These are phyloP conservation scores for Channa maculata DNA, from an alignment of 2,113 vertebrate species.

Conservation along the genomic window DNA sequence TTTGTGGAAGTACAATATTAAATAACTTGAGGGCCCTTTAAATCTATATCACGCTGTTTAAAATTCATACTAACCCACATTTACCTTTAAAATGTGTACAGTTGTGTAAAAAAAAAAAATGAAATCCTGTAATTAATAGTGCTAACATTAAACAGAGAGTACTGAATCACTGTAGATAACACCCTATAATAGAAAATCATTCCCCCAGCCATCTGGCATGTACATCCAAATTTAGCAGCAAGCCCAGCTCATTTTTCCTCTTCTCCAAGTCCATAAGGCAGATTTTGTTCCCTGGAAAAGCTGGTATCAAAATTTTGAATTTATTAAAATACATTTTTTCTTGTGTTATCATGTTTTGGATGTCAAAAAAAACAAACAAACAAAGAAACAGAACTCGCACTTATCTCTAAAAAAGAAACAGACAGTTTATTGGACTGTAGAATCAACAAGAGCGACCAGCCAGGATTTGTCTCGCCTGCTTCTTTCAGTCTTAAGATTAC, in stretches of 20 bases:
- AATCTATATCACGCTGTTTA: background rate
- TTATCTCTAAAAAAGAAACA: slow-evolving; percentile 37
- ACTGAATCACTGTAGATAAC: slow-evolving; percentile 22
- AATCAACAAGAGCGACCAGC: slow-evolving; percentile 27
- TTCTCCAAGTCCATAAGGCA: slow-evolving; percentile 58
- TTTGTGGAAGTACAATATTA: no score
- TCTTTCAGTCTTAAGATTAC: slow-evolving; percentile 35
- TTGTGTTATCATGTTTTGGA: slow-evolving; percentile 44
- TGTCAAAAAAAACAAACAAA: slow-evolving; percentile 3
- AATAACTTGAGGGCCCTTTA: background rate
- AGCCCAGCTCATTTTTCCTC: slow-evolving; percentile 57
- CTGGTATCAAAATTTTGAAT: slow-evolving; percentile 50
- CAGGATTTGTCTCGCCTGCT: slow-evolving; percentile 34
- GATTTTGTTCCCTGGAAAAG: slow-evolving; percentile 61
- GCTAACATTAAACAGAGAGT: slow-evolving; percentile 22
- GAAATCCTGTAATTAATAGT: slow-evolving; percentile 1
- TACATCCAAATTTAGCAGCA: slow-evolving; percentile 71
- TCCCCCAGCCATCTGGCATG: slow-evolving; percentile 71
- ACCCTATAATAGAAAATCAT: slow-evolving; percentile 49
- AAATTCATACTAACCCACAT: background rate
- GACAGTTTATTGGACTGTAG: slow-evolving; percentile 8
- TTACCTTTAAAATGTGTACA: background rate
- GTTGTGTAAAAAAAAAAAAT: background rate
- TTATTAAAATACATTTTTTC: slow-evolving; percentile 29
- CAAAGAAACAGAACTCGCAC: slow-evolving; percentile 1